Evolutionary conservation across 2,113 vertebrate genomes (phyloP).

Genomic region (Ceratotherium simum): DNA sequence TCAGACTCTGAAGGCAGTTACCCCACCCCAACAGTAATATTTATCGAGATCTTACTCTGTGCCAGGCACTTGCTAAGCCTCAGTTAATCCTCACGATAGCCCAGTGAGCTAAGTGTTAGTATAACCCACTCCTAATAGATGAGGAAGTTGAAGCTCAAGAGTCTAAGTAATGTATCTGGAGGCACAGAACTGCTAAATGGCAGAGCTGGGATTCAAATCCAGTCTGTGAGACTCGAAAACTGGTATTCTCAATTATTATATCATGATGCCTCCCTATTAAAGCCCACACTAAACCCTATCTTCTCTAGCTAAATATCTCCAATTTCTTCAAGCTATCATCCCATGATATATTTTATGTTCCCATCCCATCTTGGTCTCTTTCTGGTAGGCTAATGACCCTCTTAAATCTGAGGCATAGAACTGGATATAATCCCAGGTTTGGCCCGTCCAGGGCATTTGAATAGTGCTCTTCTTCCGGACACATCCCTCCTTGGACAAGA

Average conservation of each 20-base stretch:
- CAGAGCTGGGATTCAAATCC: slow-evolving; percentile 27
- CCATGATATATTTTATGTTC: background rate
- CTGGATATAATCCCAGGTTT: background rate
- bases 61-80: background rate
- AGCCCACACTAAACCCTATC: background rate
- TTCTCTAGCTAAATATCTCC: background rate
- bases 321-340: slow-evolving; percentile 5
- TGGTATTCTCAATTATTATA: background rate
- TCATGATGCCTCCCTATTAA: background rate
- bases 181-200: background rate
- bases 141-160: background rate
- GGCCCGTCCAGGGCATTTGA: background rate
- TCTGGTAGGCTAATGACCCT: background rate
- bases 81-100: background rate
- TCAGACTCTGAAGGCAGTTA: background rate
- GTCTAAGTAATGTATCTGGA: background rate
- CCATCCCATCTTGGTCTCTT: background rate
- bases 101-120: background rate
- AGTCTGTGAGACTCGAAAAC: slow-evolving; percentile 1
- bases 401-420: background rate
- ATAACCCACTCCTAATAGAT: background rate
- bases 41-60: background rate
- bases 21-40: background rate
- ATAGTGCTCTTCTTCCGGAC: background rate
- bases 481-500: background rate